These are phyloP conservation scores for Edolisoma coerulescens DNA, from an alignment of 2,113 vertebrate genomes.

Conservation along the genomic window DNA sequence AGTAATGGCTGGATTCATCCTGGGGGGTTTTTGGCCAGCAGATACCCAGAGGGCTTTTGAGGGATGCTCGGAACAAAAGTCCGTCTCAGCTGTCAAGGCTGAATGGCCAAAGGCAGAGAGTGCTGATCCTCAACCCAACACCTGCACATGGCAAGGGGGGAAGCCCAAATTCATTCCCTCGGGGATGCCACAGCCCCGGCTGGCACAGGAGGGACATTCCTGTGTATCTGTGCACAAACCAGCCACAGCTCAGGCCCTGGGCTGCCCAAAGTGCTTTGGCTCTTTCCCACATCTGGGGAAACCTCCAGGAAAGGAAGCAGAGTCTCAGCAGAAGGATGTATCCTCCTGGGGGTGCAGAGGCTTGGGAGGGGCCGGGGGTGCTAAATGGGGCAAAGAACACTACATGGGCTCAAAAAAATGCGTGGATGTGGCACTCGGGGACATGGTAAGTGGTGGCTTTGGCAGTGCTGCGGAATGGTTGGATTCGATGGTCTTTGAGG, in stretches of 20 bases:
- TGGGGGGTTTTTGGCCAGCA: not conserved
- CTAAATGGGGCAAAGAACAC: not conserved
- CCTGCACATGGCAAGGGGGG: not conserved
- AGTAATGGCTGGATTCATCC: not conserved
- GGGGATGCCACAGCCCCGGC: not conserved
- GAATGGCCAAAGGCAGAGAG: not conserved
- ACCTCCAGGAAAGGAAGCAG: not conserved
- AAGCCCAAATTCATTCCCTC: not conserved
- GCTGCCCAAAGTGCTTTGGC: not conserved
- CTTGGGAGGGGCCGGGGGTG: not conserved
- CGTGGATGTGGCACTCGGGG: not conserved
- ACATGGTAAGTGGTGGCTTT: not conserved
- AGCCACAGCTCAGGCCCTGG: not conserved
- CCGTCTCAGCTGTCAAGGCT: not conserved
- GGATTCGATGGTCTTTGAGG: fast-evolving
- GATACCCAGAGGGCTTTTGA: fast-evolving
- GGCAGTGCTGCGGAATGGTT: not conserved
- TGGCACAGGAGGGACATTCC: not conserved
- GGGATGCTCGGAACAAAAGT: not conserved
- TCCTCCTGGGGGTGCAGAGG: not conserved
- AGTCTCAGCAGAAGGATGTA: fast-evolving
- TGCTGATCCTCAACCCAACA: not conserved
- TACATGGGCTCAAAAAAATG: fast-evolving
- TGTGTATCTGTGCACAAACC: not conserved
- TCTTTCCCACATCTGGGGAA: not conserved